Evolutionary conservation across 1,140 invertebrate genomes (phyloP).

Genomic region (Belonocnema kinseyi): DNA sequence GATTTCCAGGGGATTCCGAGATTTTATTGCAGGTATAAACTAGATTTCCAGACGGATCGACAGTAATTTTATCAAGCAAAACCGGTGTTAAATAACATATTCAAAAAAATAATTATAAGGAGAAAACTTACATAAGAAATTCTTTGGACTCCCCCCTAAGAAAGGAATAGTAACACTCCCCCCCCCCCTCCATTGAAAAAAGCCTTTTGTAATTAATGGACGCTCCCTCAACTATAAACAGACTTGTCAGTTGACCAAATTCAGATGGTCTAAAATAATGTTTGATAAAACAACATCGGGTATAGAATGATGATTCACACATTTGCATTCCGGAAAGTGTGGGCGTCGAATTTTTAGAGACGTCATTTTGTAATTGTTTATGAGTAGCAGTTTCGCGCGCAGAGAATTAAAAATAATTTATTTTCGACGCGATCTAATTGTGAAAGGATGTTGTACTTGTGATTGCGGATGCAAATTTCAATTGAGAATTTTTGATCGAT

Average conservation of each 20-base stretch:
- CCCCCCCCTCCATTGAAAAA: too few relatives aligned
- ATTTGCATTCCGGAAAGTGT: conserved; percentile 25
- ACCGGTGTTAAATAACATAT: too few relatives aligned
- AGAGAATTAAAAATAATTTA: conserved; percentile 26
- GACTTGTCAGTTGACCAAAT: background rate
- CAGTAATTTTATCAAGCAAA: too few relatives aligned
- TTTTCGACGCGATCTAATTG: conserved; percentile 17
- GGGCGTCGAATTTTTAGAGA: conserved; percentile 8
- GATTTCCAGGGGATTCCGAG: too few relatives aligned
- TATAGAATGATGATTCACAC: conserved; percentile 9
- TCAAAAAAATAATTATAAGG: too few relatives aligned
- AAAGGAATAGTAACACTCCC: too few relatives aligned
- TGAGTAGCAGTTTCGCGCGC: background rate
- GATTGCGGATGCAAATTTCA: background rate
- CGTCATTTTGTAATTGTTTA: conserved; percentile 25
- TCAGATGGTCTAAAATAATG: conserved; percentile 16
- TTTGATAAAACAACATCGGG: conserved; percentile 17
- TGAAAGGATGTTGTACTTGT: background rate
- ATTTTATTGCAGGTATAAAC: too few relatives aligned
- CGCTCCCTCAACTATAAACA: background rate
- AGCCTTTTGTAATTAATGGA: background rate
- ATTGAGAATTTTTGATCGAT: too few relatives aligned
- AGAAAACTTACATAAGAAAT: too few relatives aligned
- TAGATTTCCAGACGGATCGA: too few relatives aligned
- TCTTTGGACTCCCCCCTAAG: too few relatives aligned